Percentiles rank a stretch among this genome's conserved stretches.
Evolutionary conservation across 2,888 invertebrate species (phyloP).

Genomic region (Euclidia mi): DNA sequence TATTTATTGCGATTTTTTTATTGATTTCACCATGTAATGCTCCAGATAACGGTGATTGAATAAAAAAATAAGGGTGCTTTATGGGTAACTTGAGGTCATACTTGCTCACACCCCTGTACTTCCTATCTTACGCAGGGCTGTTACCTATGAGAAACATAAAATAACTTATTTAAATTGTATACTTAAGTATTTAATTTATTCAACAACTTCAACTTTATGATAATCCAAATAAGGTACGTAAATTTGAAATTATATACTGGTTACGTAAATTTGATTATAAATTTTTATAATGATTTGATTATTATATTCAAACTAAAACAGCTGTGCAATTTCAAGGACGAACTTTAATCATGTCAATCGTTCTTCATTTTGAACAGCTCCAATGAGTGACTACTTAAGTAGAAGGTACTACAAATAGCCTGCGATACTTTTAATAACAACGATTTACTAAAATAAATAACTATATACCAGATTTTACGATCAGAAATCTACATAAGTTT

Average conservation of each 20-base stretch:
- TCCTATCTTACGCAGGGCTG: conserved; percentile 81
- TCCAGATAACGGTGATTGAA: conserved; percentile 80
- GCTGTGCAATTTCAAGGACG: no score
- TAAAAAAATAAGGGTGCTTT: conserved; percentile 72
- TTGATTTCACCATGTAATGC: conserved; percentile 80
- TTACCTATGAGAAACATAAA: conserved; percentile 55
- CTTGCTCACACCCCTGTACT: conserved; percentile 88
- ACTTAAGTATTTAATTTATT: no score
- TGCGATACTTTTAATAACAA: conserved; percentile 33
- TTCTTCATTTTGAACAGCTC: no score
- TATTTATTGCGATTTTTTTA: conserved; percentile 88
- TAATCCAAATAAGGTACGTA: no score
- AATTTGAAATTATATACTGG: no score
- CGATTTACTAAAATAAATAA: conserved; percentile 21
- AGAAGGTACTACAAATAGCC: no score
- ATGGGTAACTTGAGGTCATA: conserved; percentile 89
- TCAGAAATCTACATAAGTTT: conserved; percentile 42
- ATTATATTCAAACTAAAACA: no score
- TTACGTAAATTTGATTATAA: no score
- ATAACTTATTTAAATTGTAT: not conserved
- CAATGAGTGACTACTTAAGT: no score
- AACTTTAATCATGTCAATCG: conserved; percentile 13
- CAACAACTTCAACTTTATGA: no score
- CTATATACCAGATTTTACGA: conserved; percentile 45
- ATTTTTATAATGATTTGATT: no score